Base-by-base conservation (phyloP, 2,113 vertebrate genomes). In the Morone chrysops region DNA sequence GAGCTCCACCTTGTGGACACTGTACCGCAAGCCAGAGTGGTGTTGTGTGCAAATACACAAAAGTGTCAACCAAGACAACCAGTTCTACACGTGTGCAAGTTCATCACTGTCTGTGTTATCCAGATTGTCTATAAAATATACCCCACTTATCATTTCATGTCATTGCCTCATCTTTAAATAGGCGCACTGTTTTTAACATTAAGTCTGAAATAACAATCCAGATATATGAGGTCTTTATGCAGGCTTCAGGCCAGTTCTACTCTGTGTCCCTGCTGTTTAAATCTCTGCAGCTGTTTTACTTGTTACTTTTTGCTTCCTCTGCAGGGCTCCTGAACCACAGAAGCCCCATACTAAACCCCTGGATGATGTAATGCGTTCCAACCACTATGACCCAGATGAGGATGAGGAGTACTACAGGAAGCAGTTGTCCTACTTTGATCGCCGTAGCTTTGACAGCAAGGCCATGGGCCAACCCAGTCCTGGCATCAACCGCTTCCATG, bases 391-490 rank as follows among this genome's bases (percentile, higher is more conserved):
- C 78, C 97, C 96, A 0, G 97, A 99, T 61, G 98, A 99, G 56
- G 98, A 99, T 41, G 98, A 99, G 83, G 98, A 99, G 48, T 98
- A 98, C 78, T 99, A 99, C 68, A 96, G 97, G 43, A 99, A 99
- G 85, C 98, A 99, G 93, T 95, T 99, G 82, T 99, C 98, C 0
- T 99, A 97, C 92, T 99, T 99, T 22, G 97, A 99, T 79, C 96
- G 98, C 22, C 96, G 98, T 69, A 98, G 95, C 91, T 98, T 98
- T 53, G 98, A 99, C 63, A 97, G 93, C 73, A 99, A 99, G 90
- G 95, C 96, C 25, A 91, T 96, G 62, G 79, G 93, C 0, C 96
- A 96, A 68, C 90, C 95, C 63, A 65, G 92, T 86, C 87, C 95
- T 70, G 91, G 96, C 88, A 87, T 96, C 73, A 96, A 94, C 90